Evolutionary conservation across 2,797 vertebrate species (phyloP).

Genomic region (Clamator glandarius): DNA sequence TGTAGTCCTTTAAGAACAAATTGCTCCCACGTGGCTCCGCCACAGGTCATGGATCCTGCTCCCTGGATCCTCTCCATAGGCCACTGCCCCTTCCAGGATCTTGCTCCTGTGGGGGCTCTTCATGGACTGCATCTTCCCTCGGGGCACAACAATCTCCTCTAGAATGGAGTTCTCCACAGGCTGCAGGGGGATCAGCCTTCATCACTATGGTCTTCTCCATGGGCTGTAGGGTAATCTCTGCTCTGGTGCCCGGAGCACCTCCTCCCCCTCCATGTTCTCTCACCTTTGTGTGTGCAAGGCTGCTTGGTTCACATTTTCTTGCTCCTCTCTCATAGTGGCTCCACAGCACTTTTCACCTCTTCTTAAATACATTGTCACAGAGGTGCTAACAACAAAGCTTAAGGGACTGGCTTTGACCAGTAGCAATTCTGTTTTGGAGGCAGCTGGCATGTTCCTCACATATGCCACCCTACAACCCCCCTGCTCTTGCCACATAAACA

Average conservation of each 20-base stretch:
- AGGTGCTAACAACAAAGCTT: background rate
- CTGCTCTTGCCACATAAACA: background rate
- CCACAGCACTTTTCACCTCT: background rate
- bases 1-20: background rate
- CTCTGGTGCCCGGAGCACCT: fast-evolving
- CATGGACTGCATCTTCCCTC: background rate
- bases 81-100: background rate
- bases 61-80: background rate
- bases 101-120: background rate
- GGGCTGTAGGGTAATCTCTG: background rate
- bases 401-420: background rate
- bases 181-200: fast-evolving
- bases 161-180: fast-evolving
- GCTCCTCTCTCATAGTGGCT: background rate
- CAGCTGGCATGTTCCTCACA: background rate
- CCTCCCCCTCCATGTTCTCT: background rate
- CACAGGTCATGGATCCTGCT: background rate
- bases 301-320: background rate
- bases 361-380: background rate
- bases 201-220: background rate
- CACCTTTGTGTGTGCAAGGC: background rate
- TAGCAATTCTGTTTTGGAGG: background rate
- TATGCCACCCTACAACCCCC: background rate
- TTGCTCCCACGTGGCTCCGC: background rate
- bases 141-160: background rate